phyloP scores from a whole-genome alignment of 2,113 vertebrate genomes.

The Pollachius pollachius region DNA sequence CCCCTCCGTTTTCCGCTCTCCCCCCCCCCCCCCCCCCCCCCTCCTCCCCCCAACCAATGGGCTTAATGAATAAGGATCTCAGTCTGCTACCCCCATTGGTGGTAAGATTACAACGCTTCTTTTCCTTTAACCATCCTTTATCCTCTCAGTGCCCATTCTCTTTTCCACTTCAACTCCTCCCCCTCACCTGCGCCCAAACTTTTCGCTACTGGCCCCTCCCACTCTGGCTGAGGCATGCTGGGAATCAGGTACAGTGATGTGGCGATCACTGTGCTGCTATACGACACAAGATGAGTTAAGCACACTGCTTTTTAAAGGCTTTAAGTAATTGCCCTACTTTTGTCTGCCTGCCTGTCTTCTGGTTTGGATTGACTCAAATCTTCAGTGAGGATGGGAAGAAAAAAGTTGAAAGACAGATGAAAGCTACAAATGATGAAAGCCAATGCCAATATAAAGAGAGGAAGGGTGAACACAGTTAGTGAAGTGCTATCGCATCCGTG shows the following conservation, averaged over 20 bases:
- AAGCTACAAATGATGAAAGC: background rate
- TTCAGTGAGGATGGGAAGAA: too few relatives aligned
- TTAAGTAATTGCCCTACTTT: conserved; percentile 24
- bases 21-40: conserved; percentile 61
- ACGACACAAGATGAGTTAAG: conserved; percentile 19
- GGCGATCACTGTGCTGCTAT: conserved; percentile 10
- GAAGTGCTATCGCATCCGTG: too few relatives aligned
- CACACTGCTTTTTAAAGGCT: conserved; percentile 34
- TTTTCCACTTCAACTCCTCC: conserved; percentile 51
- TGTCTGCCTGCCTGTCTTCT: background rate
- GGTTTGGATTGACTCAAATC: background rate
- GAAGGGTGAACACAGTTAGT: background rate
- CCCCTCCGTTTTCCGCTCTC: conserved; percentile 69
- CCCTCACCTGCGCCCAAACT: conserved; percentile 31
- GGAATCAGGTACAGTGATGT: conserved; percentile 35
- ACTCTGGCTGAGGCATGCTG: conserved; percentile 57
- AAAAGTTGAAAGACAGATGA: background rate
- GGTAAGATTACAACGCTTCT: conserved; percentile 89
- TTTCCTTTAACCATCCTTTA: conserved; percentile 60
- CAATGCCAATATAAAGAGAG: background rate
- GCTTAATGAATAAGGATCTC: conserved; percentile 96
- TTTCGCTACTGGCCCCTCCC: conserved; percentile 36
- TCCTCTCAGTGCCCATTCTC: conserved; percentile 35
- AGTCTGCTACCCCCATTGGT: conserved; percentile 94
- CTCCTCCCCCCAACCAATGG: conserved; percentile 84